A percentile compares a stretch with the other conserved stretches of the same genome.
phyloP scores from a whole-genome alignment of 2,797 vertebrate species.

The Calcarius lapponicus region DNA sequence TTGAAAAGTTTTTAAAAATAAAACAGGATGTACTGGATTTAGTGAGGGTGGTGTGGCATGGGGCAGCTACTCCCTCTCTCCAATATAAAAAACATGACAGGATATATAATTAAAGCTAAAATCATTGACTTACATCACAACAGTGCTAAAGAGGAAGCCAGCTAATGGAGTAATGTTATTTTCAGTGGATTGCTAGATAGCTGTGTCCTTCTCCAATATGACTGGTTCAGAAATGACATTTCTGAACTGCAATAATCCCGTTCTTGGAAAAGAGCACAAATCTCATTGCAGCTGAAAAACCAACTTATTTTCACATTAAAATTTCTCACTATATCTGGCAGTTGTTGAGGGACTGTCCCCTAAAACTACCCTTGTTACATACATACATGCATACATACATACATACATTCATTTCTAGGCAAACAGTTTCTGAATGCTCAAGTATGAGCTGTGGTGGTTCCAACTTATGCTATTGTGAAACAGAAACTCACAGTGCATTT shows the following conservation, averaged over 20 bases:
- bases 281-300: neutral
- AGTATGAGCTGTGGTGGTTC: neutral
- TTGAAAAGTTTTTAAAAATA: neutral
- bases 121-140: neutral
- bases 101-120: constrained; percentile 7
- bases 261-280: neutral
- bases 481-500: neutral
- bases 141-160: neutral
- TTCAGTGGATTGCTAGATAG: neutral
- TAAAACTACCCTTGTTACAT: neutral
- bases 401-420: neutral
- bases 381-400: too few species aligned
- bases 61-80: neutral
- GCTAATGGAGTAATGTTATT: neutral
- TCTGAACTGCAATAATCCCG: neutral
- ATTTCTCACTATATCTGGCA: neutral
- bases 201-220: neutral
- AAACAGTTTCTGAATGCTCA: neutral
- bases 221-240: neutral
- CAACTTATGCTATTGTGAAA: neutral
- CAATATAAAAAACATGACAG: neutral
- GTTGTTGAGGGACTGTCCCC: neutral
- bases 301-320: neutral
- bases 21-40: neutral
- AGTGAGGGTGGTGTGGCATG: neutral